Conservation (phyloP, 2,797 vertebrate genomes). For the Rousettus madagascariensis region DNA sequence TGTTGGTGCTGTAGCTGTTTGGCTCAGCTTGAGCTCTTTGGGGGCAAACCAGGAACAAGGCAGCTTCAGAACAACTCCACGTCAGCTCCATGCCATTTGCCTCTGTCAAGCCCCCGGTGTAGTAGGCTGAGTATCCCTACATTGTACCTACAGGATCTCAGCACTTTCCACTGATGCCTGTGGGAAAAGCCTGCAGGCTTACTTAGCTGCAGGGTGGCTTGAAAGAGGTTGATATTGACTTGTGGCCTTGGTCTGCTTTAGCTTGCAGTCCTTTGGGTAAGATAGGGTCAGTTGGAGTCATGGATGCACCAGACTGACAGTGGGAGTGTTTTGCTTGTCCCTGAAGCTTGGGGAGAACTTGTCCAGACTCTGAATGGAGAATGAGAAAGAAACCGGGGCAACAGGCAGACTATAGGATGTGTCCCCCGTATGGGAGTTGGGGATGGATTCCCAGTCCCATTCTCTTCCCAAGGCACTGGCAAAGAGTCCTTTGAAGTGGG, state of each 20-base stretch:
- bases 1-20: background rate
- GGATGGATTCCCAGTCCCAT: background rate
- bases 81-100: background rate
- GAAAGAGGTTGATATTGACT: background rate
- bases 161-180: background rate
- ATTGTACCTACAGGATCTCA: background rate
- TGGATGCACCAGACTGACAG: background rate
- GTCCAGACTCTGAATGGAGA: background rate
- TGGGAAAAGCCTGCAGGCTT: background rate
- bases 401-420: background rate
- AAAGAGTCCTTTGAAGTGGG: background rate
- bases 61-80: background rate
- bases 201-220: background rate
- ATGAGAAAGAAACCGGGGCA: constrained; percentile 1
- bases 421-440: background rate
- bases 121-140: background rate
- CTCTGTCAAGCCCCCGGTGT: background rate
- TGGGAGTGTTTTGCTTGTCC: background rate
- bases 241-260: background rate
- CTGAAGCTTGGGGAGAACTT: background rate
- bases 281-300: background rate
- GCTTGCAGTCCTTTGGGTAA: background rate
- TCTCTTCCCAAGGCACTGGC: background rate
- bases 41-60: background rate
- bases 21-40: constrained; percentile 3